Evolutionary conservation across 2,797 vertebrate genomes (phyloP), one percentile per base, ranked within the genome.

Genomic region (Esox masquinongy): DNA sequence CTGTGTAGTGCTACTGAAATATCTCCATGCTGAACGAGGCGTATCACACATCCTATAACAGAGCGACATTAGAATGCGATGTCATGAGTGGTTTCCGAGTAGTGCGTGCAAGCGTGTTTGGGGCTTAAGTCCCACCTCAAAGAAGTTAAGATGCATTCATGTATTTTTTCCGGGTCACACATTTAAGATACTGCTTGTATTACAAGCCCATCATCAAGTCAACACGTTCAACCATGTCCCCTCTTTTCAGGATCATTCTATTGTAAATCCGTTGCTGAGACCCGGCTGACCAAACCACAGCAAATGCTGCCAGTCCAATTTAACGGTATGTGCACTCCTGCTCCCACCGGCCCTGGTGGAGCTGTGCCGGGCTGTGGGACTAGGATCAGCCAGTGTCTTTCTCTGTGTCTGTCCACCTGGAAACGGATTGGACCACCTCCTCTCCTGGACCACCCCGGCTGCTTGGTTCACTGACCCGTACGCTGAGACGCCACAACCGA

Each of bases 291-390:
- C 56, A 24, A 61, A 61, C 56, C 3, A 14, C 56, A 24, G 56
- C 24, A 24, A 24, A 61, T 61, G 22, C 22, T 61, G 22, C 22
- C 56, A 12, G 22, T 26, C 56, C 56, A 61, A 61, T 61, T 61
- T 14, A 61, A 61, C 24, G 56, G 19, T 67, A 16, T 49, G 39
- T 64, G 8, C 22, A 29, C 49, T 68, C 63, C 64, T 15, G 47
- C 29, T 51, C 63, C 50, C 64, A 26, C 73, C 17, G 26, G 64
- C 8, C 22, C 73, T 66, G 63, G 66, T 66, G 61, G 61, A 39
- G 31, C 16, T 17, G 29, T 14, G 36, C 67, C 22, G 19, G 36
- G 34, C 36, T 68, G 17, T 43, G 9, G 5, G 29, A 16, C 29
- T 67, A 2, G 31, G 16, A 34, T 66, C 63, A 66, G 16, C 5